Evolutionary conservation across 2,113 vertebrate genomes (phyloP).

Genomic region (Centropus unirufus): DNA sequence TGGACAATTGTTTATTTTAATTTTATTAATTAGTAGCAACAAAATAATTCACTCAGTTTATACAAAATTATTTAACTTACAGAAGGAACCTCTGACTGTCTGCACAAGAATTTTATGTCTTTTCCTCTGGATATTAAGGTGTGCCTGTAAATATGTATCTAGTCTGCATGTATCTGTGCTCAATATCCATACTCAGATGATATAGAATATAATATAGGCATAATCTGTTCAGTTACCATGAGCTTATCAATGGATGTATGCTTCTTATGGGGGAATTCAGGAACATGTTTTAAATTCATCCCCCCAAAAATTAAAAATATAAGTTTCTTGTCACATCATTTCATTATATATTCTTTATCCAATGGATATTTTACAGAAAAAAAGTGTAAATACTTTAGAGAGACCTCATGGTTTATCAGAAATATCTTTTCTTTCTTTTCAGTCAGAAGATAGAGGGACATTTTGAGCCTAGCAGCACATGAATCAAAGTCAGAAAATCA

Average conservation of each 20-base stretch:
- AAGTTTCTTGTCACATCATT: background rate
- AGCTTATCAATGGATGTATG: background rate
- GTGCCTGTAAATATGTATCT: background rate
- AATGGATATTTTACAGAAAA: background rate
- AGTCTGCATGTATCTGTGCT: background rate
- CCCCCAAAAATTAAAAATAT: background rate
- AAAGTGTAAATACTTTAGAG: background rate
- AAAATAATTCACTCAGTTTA: background rate
- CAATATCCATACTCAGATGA: background rate
- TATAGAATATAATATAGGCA: background rate
- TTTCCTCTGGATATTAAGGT: background rate
- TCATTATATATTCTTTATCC: background rate
- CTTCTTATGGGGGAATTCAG: background rate
- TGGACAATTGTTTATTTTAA: background rate
- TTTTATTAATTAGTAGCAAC: background rate
- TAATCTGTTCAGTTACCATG: background rate
- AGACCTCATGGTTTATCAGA: background rate
- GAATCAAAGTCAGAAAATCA: background rate
- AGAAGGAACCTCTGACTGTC: background rate
- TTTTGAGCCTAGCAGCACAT: background rate
- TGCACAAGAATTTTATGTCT: background rate
- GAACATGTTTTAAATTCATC: background rate
- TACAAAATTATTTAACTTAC: background rate
- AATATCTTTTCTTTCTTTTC: background rate
- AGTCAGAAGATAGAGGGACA: background rate